Conservation (phyloP, 2,113 vertebrate species). For the Anguilla japonica region DNA sequence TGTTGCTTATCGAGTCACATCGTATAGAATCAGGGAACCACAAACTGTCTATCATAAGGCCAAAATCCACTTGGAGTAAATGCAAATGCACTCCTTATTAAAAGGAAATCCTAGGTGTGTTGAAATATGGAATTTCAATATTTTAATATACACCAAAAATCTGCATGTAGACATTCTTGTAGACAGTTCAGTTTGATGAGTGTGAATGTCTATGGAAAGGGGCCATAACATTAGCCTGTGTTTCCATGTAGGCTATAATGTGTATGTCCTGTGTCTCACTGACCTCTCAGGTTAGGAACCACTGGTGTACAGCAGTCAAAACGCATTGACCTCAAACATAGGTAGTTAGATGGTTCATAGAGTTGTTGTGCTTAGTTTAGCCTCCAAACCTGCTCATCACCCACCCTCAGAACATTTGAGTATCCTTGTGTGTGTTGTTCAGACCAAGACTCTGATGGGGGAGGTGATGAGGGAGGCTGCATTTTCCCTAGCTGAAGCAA, state of each 20-base stretch:
- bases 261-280: not conserved
- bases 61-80: too few species aligned
- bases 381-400: not conserved
- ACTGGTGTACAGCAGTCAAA: not conserved
- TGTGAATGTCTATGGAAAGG: too few species aligned
- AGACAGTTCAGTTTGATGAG: not conserved
- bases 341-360: not conserved
- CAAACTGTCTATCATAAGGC: too few species aligned
- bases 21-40: too few species aligned
- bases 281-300: not conserved
- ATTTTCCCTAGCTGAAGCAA: conserved; percentile 96
- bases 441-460: conserved; percentile 98
- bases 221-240: too few species aligned
- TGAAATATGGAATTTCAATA: too few species aligned
- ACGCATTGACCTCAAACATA: not conserved
- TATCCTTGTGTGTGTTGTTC: conserved; percentile 34
- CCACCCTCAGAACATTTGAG: not conserved
- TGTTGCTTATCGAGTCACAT: not conserved
- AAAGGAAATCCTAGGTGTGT: too few species aligned
- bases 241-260: too few species aligned
- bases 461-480: conserved; percentile 98
- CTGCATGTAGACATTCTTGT: too few species aligned
- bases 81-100: too few species aligned
- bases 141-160: too few species aligned
- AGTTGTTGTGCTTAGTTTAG: not conserved